phyloP scores from a whole-genome alignment of 2,797 vertebrate species.

The Amblyraja radiata region DNA sequence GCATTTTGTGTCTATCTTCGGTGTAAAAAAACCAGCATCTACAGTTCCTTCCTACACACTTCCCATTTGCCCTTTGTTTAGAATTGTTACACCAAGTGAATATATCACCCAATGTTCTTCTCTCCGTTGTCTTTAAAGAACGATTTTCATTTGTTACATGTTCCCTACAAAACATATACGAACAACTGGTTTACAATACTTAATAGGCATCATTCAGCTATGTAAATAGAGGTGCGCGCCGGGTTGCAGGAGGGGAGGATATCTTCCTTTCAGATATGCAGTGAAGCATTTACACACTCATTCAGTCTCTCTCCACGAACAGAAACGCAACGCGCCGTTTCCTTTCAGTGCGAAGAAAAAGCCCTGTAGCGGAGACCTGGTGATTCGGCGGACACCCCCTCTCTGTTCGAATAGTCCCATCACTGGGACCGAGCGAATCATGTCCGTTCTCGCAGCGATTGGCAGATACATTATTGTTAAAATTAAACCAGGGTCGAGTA shows the following conservation, averaged over 20 bases:
- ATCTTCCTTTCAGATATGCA: neutral
- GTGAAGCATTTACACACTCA: neutral
- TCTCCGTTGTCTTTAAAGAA: no score
- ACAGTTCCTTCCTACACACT: no score
- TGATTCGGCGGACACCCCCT: neutral
- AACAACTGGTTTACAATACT: neutral
- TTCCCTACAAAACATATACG: no score
- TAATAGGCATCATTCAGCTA: neutral
- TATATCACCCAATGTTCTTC: no score
- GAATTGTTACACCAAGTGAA: neutral
- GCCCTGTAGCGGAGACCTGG: neutral
- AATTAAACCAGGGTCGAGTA: neutral
- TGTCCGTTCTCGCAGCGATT: neutral
- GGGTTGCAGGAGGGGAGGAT: neutral
- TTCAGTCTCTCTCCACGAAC: neutral
- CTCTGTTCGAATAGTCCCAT: neutral
- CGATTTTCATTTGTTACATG: neutral
- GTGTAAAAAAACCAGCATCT: no score
- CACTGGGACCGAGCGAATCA: neutral
- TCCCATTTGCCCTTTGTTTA: neutral
- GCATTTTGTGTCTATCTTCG: no score
- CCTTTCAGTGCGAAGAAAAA: neutral
- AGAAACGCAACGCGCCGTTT: neutral
- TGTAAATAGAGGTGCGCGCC: neutral
- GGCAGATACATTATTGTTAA: neutral